Evolutionary conservation across 2,797 vertebrate genomes (phyloP).

Genomic region (Antennarius maculatus): DNA sequence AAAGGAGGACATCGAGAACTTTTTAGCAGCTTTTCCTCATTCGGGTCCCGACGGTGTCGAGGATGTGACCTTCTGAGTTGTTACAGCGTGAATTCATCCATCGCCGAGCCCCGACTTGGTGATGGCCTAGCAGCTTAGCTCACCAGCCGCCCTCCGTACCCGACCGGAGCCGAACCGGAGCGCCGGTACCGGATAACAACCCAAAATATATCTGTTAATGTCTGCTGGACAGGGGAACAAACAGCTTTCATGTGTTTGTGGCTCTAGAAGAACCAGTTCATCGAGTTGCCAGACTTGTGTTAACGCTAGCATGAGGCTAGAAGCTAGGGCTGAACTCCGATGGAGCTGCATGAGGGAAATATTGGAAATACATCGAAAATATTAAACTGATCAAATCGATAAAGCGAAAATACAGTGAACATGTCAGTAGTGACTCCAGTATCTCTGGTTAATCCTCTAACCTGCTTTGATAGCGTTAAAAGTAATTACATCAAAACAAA

Average conservation of each 20-base stretch:
- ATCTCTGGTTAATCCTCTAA: not conserved
- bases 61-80: slow-evolving; percentile 83
- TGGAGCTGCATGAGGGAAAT: no score
- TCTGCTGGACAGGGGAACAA: not conserved
- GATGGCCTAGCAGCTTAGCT: slow-evolving; percentile 76
- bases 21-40: slow-evolving; percentile 49
- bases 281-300: slow-evolving; percentile 69
- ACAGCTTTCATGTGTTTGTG: not conserved
- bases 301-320: slow-evolving; percentile 41
- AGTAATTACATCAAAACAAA: slow-evolving; percentile 1
- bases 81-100: slow-evolving; percentile 72
- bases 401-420: not conserved
- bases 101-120: slow-evolving; percentile 69
- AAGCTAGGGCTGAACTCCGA: no score
- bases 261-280: slow-evolving; percentile 62
- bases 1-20: slow-evolving; percentile 26
- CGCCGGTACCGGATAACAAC: not conserved
- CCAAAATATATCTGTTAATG: not conserved
- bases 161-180: not conserved
- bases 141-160: slow-evolving; percentile 51
- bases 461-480: not conserved
- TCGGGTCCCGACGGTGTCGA: slow-evolving; percentile 64
- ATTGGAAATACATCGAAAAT: no score
- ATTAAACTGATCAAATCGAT: not conserved
- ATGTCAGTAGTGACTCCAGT: fast-evolving